Percentiles rank a stretch among this genome's conserved stretches.
These are phyloP conservation scores for Heterodera schachtii DNA, from an alignment of 1,140 invertebrate genomes.

Conservation along the genomic window DNA sequence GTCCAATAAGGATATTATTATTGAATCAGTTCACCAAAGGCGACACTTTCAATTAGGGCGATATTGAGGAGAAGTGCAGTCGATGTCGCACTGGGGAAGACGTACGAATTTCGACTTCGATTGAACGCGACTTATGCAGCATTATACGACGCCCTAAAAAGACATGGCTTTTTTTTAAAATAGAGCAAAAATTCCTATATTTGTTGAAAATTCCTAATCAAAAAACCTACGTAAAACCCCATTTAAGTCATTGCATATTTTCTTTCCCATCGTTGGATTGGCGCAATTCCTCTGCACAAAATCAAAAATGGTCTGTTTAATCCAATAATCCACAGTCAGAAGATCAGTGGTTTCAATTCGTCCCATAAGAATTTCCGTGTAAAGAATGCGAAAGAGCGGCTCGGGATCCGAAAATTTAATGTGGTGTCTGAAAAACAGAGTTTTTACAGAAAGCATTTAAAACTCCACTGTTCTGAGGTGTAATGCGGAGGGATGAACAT, in stretches of 20 bases:
- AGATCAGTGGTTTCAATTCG: constrained; percentile 29
- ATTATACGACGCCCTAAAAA: not conserved
- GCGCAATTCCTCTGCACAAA: constrained; percentile 21
- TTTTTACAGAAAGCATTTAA: not conserved
- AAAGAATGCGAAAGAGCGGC: constrained; percentile 39
- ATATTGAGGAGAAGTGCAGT: not conserved
- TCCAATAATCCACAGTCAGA: constrained; percentile 38
- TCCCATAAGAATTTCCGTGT: not conserved
- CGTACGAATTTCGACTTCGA: not conserved
- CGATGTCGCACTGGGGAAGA: not conserved
- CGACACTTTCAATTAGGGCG: not conserved
- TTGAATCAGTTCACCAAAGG: too few species aligned
- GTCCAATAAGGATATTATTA: too few species aligned
- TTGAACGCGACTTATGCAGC: not conserved
- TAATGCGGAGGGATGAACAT: constrained; percentile 11
- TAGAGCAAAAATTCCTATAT: constrained; percentile 67
- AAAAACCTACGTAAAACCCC: not conserved
- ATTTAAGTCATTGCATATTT: not conserved
- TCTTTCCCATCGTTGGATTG: not conserved
- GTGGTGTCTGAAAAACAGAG: constrained; percentile 29
- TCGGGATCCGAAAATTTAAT: constrained; percentile 43
- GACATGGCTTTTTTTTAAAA: too few species aligned
- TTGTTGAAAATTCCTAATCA: constrained; percentile 70
- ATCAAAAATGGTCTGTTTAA: constrained; percentile 31
- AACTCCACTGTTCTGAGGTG: constrained; percentile 23